phyloP scores from a whole-genome alignment of 2,113 vertebrate genomes.

The Litocranius walleri region DNA sequence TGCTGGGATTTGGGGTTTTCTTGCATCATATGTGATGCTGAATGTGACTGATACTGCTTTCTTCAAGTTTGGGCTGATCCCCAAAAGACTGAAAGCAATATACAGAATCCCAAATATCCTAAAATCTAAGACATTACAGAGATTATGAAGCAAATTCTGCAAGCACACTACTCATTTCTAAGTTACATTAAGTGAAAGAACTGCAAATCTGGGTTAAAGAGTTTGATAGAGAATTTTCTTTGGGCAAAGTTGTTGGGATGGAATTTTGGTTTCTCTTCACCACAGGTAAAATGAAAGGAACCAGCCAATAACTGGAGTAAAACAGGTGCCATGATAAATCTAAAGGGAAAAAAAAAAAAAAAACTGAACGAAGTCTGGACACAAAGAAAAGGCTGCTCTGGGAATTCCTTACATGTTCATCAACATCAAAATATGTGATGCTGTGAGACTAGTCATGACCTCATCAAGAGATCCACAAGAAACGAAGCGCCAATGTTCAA shows the following conservation, averaged over 20 bases:
- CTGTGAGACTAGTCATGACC: background rate
- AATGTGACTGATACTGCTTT: background rate
- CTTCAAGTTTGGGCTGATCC: background rate
- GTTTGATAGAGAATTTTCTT: background rate
- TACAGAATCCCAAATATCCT: background rate
- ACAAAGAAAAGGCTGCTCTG: background rate
- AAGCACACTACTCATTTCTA: background rate
- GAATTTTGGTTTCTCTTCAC: background rate
- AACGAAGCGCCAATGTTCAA: too few relatives aligned
- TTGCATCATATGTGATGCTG: background rate
- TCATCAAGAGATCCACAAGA: background rate
- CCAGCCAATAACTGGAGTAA: background rate
- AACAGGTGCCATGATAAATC: background rate
- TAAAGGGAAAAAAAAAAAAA: background rate
- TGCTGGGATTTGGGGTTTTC: background rate
- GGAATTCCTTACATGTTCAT: background rate
- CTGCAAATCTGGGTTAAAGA: background rate
- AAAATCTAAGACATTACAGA: background rate
- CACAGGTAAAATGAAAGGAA: background rate
- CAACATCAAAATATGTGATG: background rate
- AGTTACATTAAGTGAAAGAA: background rate
- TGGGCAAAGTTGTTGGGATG: background rate
- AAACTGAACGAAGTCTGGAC: background rate
- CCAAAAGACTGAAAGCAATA: background rate
- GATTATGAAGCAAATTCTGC: background rate